Evolutionary conservation across 2,797 vertebrate species (phyloP).

Genomic region (Prionace glauca): DNA sequence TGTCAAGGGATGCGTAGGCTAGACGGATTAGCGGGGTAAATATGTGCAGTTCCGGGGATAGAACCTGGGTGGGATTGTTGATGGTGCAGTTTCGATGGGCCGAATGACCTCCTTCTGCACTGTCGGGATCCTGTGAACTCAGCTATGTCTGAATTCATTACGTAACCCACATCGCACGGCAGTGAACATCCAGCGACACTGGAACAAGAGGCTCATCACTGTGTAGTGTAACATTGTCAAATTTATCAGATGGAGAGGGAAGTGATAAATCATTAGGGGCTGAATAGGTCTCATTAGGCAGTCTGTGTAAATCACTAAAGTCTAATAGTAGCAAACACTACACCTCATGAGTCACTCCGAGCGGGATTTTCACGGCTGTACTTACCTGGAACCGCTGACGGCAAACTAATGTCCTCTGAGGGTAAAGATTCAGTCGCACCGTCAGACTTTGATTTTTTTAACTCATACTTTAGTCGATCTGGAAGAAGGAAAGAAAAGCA

Average conservation of each 20-base stretch:
- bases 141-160: too few species aligned
- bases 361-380: background rate
- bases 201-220: background rate
- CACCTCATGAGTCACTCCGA: background rate
- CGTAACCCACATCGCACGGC: background rate
- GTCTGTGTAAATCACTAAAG: background rate
- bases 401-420: slow-evolving; percentile 48
- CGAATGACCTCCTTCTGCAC: too few species aligned
- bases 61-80: too few species aligned
- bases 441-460: slow-evolving; percentile 82
- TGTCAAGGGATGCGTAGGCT: too few species aligned
- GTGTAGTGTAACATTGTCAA: background rate
- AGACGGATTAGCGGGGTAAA: too few species aligned
- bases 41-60: too few species aligned
- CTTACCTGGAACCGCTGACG: slow-evolving; percentile 57
- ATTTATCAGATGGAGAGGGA: background rate
- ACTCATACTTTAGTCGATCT: slow-evolving; percentile 97
- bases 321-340: background rate
- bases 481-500: slow-evolving; percentile 54
- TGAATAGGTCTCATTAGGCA: background rate
- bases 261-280: background rate
- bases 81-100: too few species aligned
- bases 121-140: too few species aligned
- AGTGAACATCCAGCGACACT: background rate
- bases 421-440: slow-evolving; percentile 46